phyloP scores from a whole-genome alignment of 2,888 invertebrate genomes.

The Trypoxylon attenuatum region DNA sequence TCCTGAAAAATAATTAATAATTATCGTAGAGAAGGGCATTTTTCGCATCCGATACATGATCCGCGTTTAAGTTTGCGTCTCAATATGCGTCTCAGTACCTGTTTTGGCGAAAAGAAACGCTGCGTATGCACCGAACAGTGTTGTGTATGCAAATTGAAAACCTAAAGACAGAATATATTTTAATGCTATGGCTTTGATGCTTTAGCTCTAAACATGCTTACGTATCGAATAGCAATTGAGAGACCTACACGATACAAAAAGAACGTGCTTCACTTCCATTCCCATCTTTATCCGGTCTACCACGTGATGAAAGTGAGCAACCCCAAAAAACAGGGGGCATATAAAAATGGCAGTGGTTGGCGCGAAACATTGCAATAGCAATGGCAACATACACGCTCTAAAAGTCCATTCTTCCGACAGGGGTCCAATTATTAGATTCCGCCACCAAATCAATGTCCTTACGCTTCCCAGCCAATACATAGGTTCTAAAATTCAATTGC shows the following conservation, averaged over 20 bases:
- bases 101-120: slow-evolving; percentile 93
- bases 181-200: too few species aligned
- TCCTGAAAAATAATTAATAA: too few species aligned
- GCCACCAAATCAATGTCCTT: slow-evolving; percentile 87
- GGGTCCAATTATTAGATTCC: slow-evolving; percentile 93
- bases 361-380: slow-evolving; percentile 88
- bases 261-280: slow-evolving; percentile 81
- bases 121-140: slow-evolving; percentile 95
- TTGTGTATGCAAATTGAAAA: slow-evolving; percentile 94
- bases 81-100: too few species aligned
- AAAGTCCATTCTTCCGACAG: slow-evolving; percentile 97
- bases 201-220: too few species aligned
- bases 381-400: slow-evolving; percentile 95
- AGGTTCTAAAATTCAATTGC: slow-evolving; percentile 76
- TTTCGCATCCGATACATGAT: too few species aligned
- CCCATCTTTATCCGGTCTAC: slow-evolving; percentile 86
- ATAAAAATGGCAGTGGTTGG: slow-evolving; percentile 86
- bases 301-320: slow-evolving; percentile 96
- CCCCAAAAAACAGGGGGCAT: slow-evolving; percentile 93
- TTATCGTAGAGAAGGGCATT: too few species aligned
- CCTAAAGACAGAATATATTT: slow-evolving; percentile 74
- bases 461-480: slow-evolving; percentile 84
- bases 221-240: neutral
- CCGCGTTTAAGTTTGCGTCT: too few species aligned
- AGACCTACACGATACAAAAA: slow-evolving; percentile 84